Conservation (phyloP, 2,113 vertebrate species). For the Ceuthmochares aereus region DNA sequence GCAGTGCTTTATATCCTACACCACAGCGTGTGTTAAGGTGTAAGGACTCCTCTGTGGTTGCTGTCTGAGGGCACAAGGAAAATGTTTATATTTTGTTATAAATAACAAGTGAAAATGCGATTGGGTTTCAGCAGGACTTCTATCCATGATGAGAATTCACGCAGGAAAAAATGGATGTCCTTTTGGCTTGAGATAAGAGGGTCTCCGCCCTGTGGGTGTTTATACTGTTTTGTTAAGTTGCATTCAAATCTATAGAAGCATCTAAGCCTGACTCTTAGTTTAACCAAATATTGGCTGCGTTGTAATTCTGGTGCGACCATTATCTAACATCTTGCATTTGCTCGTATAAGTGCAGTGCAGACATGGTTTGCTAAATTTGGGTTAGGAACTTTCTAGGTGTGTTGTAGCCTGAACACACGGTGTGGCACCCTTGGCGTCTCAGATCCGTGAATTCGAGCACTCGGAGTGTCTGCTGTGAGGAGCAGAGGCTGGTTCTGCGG, state of each 20-base stretch:
- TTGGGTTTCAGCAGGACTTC: not conserved
- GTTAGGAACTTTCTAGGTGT: fast-evolving
- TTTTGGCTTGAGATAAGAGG: not conserved
- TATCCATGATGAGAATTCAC: not conserved
- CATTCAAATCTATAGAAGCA: not conserved
- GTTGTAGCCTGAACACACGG: not conserved
- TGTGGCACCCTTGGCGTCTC: not conserved
- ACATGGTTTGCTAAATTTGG: not conserved
- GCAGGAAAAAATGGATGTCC: not conserved
- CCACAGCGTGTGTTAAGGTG: fast-evolving
- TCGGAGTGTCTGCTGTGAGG: not conserved
- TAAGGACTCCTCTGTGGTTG: not conserved
- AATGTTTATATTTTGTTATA: not conserved
- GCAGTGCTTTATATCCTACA: not conserved
- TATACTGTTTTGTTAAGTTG: not conserved
- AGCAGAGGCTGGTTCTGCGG: not conserved
- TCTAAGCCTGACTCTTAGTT: not conserved
- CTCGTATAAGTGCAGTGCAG: fast-evolving
- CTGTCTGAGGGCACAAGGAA: not conserved
- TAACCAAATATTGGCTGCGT: not conserved
- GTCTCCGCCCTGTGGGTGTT: not conserved
- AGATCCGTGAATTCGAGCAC: not conserved
- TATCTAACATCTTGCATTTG: not conserved
- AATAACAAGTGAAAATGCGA: not conserved
- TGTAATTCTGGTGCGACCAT: not conserved